These are phyloP conservation scores for Smutsia gigantea DNA, from an alignment of 2,797 vertebrate species.

Conservation along the genomic window DNA sequence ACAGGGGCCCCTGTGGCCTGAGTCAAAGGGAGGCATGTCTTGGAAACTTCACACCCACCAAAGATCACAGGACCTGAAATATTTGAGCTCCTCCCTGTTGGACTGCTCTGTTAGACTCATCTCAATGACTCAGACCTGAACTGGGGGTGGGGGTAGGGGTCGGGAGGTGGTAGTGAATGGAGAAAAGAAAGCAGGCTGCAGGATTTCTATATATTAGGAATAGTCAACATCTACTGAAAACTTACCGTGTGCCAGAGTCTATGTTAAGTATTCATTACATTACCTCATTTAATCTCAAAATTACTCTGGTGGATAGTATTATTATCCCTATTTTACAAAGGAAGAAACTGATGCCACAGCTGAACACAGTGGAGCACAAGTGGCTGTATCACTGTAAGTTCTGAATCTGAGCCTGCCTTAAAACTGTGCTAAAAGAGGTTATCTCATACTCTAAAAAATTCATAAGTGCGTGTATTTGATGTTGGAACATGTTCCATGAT, in stretches of 20 bases:
- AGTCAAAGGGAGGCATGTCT: not conserved
- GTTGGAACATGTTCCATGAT: not conserved
- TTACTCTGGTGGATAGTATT: not conserved
- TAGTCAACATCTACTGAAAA: not conserved
- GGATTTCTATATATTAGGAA: not conserved
- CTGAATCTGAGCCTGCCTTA: not conserved
- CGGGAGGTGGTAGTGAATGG: no score
- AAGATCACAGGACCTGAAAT: not conserved
- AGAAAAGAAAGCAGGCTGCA: not conserved
- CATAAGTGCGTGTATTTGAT: not conserved
- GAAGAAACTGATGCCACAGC: not conserved
- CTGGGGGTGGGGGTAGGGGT: no score
- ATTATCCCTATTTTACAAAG: not conserved
- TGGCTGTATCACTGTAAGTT: not conserved
- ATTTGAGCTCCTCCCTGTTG: not conserved
- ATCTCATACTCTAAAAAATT: not conserved
- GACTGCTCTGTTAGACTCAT: not conserved
- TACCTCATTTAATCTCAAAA: constrained; percentile 17
- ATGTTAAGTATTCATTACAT: not conserved
- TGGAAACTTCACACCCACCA: not conserved
- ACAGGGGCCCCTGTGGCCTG: not conserved
- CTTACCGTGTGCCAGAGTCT: not conserved
- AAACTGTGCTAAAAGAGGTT: not conserved
- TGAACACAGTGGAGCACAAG: not conserved
- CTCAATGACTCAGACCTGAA: not conserved